Evolutionary conservation across 2,888 invertebrate genomes (phyloP).

Genomic region (Vanessa cardui): DNA sequence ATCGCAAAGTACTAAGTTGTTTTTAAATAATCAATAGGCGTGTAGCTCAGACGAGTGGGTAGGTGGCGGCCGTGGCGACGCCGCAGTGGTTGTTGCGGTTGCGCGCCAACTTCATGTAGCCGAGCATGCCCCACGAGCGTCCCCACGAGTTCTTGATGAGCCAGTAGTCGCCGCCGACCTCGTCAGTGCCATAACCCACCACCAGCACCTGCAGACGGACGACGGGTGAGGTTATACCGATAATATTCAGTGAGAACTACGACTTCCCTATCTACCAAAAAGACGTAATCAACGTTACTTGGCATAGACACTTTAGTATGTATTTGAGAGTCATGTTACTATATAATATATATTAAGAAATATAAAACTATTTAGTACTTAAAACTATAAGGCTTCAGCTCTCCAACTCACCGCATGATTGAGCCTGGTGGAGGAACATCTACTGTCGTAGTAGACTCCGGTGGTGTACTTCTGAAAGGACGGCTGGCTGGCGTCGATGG

Average conservation of each 20-base stretch:
- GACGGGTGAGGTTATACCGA: too few species aligned
- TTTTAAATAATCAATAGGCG: too few species aligned
- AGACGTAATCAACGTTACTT: too few species aligned
- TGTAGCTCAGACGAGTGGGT: constrained; percentile 88
- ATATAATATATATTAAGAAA: too few species aligned
- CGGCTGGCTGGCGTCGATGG: constrained; percentile 93
- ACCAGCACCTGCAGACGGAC: too few species aligned
- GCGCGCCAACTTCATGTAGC: constrained; percentile 94
- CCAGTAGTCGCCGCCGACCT: constrained; percentile 89
- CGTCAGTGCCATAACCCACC: constrained; percentile 68
- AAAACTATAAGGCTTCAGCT: too few species aligned
- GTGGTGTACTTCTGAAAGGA: constrained; percentile 93
- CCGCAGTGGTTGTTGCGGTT: constrained; percentile 94
- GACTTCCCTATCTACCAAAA: too few species aligned
- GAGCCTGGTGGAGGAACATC: constrained; percentile 87
- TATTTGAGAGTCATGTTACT: too few species aligned
- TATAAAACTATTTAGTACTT: too few species aligned
- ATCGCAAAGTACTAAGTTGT: too few species aligned
- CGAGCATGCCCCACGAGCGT: constrained; percentile 89
- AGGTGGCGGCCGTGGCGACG: constrained; percentile 91
- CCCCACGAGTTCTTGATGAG: constrained; percentile 95
- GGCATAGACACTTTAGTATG: too few species aligned
- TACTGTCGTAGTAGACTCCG: constrained; percentile 91
- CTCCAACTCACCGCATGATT: constrained; percentile 89
- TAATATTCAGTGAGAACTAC: too few species aligned